phyloP scores from a whole-genome alignment of 1,140 invertebrate species.

The Centruroides vittatus region DNA sequence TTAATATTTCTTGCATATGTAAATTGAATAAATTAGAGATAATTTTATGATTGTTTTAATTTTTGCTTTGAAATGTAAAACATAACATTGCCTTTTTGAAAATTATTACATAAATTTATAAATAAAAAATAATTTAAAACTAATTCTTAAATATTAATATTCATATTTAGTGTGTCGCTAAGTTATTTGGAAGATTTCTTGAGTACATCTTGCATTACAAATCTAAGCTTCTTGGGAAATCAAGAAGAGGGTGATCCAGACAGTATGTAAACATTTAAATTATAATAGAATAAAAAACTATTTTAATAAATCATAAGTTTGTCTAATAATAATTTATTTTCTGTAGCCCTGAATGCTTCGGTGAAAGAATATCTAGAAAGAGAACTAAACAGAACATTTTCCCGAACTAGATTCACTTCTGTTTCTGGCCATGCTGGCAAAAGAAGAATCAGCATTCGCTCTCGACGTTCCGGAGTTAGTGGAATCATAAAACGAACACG shows the following conservation, averaged over 20 bases:
- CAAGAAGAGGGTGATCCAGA: conserved; percentile 81
- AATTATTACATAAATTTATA: too few species aligned
- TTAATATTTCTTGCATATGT: too few species aligned
- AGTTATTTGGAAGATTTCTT: too few species aligned
- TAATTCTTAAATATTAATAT: too few species aligned
- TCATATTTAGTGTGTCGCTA: too few species aligned
- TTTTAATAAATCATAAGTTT: too few species aligned
- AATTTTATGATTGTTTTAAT: too few species aligned
- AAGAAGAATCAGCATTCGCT: conserved; percentile 15
- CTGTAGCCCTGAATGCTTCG: conserved; percentile 54
- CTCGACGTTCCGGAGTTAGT: conserved; percentile 20
- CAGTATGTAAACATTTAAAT: conserved; percentile 31
- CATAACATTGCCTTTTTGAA: too few species aligned
- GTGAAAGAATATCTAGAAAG: conserved; percentile 77
- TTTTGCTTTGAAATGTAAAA: too few species aligned
- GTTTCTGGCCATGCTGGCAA: conserved; percentile 33
- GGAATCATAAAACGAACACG: conserved; percentile 25
- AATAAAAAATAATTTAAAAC: too few species aligned
- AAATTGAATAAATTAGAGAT: too few species aligned
- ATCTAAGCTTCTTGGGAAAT: conserved; percentile 83
- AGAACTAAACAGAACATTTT: conserved; percentile 34
- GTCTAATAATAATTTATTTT: conserved; percentile 2
- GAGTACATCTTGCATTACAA: conserved; percentile 89
- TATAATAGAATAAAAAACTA: too few species aligned
- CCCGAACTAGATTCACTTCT: conserved; percentile 1